Evolutionary conservation across 1,140 invertebrate genomes (phyloP).

Genomic region (Euwallacea fornicatus): DNA sequence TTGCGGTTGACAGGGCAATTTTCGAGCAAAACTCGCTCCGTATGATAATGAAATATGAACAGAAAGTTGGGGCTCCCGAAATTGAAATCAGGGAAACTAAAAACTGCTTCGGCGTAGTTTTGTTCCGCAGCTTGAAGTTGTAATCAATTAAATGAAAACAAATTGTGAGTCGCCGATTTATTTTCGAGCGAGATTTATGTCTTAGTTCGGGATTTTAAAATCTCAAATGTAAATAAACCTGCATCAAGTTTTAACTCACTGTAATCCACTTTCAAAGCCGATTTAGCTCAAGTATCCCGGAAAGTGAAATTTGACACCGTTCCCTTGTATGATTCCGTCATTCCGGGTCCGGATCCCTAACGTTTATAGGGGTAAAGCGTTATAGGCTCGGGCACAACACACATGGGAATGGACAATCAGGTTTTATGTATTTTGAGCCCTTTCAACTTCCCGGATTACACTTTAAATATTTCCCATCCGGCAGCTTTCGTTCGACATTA

Average conservation of each 20-base stretch:
- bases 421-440: slow-evolving; percentile 30
- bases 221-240: too few relatives aligned
- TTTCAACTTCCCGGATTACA: slow-evolving; percentile 25
- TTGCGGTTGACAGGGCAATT: slow-evolving; percentile 6
- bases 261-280: slow-evolving; percentile 14
- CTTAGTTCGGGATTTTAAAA: too few relatives aligned
- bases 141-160: slow-evolving; percentile 4
- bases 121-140: not conserved
- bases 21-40: not conserved
- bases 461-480: slow-evolving; percentile 31
- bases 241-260: too few relatives aligned
- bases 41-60: slow-evolving; percentile 7
- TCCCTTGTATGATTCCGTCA: slow-evolving; percentile 1
- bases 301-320: slow-evolving; percentile 23
- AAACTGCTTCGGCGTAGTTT: not conserved
- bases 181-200: too few relatives aligned
- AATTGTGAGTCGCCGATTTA: not conserved
- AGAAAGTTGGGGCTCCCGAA: slow-evolving; percentile 1
- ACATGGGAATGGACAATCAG: slow-evolving; percentile 33
- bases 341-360: slow-evolving; percentile 5
- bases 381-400: slow-evolving; percentile 29
- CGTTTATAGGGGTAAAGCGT: slow-evolving; percentile 28
- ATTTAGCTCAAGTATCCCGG: not conserved
- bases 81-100: slow-evolving; percentile 2
- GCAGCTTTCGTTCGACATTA: slow-evolving; percentile 20